Conservation (phyloP, 2,113 vertebrate species). For the Talpa occidentalis region DNA sequence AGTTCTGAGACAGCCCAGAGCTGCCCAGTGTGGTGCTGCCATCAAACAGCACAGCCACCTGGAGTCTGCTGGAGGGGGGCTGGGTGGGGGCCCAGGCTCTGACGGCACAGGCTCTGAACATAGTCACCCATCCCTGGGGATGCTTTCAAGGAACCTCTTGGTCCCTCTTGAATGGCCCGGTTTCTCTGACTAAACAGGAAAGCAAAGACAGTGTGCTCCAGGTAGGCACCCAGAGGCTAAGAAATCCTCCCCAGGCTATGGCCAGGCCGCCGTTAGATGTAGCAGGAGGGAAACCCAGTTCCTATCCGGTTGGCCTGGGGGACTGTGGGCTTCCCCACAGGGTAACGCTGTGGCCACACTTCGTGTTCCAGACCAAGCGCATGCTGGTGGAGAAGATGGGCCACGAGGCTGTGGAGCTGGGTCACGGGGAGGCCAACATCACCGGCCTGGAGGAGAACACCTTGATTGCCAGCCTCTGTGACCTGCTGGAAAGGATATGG, state of each 20-base stretch:
- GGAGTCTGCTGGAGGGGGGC: background rate
- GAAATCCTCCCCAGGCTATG: background rate
- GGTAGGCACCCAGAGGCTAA: background rate
- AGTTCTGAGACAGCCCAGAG: background rate
- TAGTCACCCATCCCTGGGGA: background rate
- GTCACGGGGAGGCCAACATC: conserved; percentile 96
- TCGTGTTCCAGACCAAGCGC: conserved; percentile 92
- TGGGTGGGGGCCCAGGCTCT: background rate
- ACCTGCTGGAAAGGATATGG: conserved; percentile 98
- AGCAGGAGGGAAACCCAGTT: background rate
- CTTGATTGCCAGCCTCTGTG: conserved; percentile 96
- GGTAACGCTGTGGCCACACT: background rate
- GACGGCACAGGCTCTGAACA: too few species aligned
- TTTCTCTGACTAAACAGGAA: conserved; percentile 24
- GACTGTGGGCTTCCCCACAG: background rate
- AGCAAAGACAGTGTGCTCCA: background rate
- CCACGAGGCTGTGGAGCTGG: conserved; percentile 94
- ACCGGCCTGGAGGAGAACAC: conserved; percentile 97
- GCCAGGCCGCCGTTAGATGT: background rate
- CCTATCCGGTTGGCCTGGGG: background rate
- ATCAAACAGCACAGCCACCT: background rate
- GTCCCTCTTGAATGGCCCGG: background rate
- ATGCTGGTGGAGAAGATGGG: conserved; percentile 99
- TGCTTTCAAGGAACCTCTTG: background rate
- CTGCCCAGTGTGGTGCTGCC: background rate